Evolutionary conservation across 2,113 vertebrate species (phyloP), one percentile per base, ranked within the genome.

Genomic region (Tyrannus savana): DNA sequence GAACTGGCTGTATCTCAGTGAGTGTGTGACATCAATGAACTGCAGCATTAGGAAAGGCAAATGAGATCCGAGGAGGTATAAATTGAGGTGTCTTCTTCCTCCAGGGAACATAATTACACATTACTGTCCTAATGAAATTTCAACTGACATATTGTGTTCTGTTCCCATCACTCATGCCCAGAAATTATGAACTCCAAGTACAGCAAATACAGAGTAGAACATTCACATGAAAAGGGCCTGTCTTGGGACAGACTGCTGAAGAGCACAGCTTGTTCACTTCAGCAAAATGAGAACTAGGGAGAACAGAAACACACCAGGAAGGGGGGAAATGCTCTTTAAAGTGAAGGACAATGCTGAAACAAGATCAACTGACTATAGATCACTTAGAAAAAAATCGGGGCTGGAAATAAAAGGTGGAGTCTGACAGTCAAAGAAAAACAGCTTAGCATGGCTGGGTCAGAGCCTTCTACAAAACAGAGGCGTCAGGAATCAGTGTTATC

Each of bases 61-160:
- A 89, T 46, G 35, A 81, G 64, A 68, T 41, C 56, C 52, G 44
- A 52, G 56, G 49, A 84, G 42, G 28, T 88, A 90, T 33, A 88
- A 95, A 66, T 2, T 76, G 79, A 90, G 85, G 28, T 90, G 73
- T 66, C 68, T 77, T 93, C 68, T 85, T 95, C 93, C 35, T 93
- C 79, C 64, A 53, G 47, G 52, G 47, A 30, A 80, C 50, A 49
- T 84, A 86, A 94, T 67, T 46, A 77, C 10, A 0, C 30, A 84
- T 74, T 89, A 80, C 33, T 47, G 72, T 22, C 63, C 86, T 89
- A 89, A 95, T 41, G 13, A 84, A 86, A 90, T 92, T 93, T 93
- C 52, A 44, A 0, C 64, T 35, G 12, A 84, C 76, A 89, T 93
- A 63, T 47, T 66, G 22, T 50, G 27, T 50, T 72, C 56, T 80